Evolutionary conservation across 1,140 invertebrate species (phyloP).

Genomic region (Macrobrachium rosenbergii): DNA sequence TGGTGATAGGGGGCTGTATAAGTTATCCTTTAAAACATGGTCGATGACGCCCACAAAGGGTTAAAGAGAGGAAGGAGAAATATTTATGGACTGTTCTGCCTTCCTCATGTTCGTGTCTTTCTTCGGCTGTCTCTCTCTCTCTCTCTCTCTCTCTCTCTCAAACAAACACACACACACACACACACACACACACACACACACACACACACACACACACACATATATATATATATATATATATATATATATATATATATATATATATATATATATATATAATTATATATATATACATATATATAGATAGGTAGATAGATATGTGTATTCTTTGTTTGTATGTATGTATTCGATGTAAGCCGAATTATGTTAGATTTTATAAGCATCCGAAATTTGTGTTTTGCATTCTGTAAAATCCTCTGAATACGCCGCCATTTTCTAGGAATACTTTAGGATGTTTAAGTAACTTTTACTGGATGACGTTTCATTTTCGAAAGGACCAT

Average conservation of each 20-base stretch:
- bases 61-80: neutral
- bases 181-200: neutral
- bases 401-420: too few relatives aligned
- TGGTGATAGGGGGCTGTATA: too few relatives aligned
- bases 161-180: neutral
- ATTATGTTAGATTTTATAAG: too few relatives aligned
- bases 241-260: constrained; percentile 29
- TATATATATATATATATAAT: neutral
- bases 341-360: too few relatives aligned
- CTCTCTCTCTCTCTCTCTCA: neutral
- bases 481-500: too few relatives aligned
- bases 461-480: too few relatives aligned
- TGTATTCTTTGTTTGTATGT: neutral
- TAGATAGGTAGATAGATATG: neutral
- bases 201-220: neutral
- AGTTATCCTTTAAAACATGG: too few relatives aligned
- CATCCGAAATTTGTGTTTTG: too few relatives aligned
- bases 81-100: neutral
- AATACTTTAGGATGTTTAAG: too few relatives aligned
- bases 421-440: too few relatives aligned
- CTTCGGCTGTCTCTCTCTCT: neutral
- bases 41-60: neutral
- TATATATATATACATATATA: neutral
- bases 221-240: constrained; percentile 1
- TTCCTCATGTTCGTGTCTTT: too few relatives aligned